A percentile compares a stretch with the other conserved stretches of the same genome.
These are phyloP conservation scores for Gulo gulo DNA, from an alignment of 2,113 vertebrate species.

Conservation along the genomic window DNA sequence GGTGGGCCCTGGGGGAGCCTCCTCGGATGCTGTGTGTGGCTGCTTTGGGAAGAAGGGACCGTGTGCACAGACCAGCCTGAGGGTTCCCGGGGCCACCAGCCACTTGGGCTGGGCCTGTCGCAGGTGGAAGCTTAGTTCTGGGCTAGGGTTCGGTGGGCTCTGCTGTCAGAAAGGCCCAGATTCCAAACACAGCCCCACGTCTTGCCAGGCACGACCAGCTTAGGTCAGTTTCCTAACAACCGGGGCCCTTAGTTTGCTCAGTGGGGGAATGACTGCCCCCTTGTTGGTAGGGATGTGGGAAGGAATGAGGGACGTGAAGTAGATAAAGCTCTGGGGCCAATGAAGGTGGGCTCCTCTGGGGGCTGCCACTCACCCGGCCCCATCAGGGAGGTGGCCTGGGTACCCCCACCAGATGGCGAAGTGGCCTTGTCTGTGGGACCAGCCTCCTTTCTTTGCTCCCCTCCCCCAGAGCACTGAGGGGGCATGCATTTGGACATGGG, in stretches of 20 bases:
- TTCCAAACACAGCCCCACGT: not conserved
- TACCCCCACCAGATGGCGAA: not conserved
- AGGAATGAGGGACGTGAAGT: not conserved
- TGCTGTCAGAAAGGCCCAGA: not conserved
- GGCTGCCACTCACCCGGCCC: not conserved
- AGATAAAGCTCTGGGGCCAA: not conserved
- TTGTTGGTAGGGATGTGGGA: not conserved
- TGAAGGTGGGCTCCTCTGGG: not conserved
- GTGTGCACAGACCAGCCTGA: not conserved
- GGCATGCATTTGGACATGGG: not conserved
- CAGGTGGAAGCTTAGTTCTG: not conserved
- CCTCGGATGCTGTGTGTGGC: accelerated
- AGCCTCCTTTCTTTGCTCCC: not conserved
- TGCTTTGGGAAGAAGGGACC: not conserved
- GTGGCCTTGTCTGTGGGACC: not conserved
- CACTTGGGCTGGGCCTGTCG: not conserved
- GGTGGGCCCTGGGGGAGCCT: not conserved
- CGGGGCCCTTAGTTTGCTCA: not conserved
- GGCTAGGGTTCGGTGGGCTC: not conserved
- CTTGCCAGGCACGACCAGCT: not conserved
- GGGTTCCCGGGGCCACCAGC: not conserved
- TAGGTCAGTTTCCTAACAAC: not conserved
- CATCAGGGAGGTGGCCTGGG: not conserved
- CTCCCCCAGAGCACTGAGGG: too few species aligned
- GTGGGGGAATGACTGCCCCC: accelerated